These are phyloP conservation scores for Prosapia bicincta DNA, from an alignment of 2,888 invertebrate species.

Conservation along the genomic window DNA sequence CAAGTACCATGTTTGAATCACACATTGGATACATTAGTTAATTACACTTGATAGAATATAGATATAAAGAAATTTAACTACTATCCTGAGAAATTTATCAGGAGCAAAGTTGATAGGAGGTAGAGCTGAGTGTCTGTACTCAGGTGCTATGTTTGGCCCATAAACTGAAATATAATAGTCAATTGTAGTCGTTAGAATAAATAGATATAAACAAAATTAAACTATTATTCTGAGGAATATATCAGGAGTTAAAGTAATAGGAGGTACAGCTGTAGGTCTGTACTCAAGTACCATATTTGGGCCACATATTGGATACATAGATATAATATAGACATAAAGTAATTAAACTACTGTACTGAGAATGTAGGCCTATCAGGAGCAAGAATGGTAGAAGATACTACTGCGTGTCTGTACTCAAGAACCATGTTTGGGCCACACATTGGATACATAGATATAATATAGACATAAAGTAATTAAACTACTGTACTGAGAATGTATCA, in stretches of 20 bases:
- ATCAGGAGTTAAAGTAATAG: too few species aligned
- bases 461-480: too few species aligned
- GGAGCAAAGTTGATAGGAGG: not conserved
- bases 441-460: not conserved
- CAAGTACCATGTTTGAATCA: constrained; percentile 14
- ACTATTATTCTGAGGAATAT: too few species aligned
- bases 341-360: too few species aligned
- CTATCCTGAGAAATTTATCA: not conserved
- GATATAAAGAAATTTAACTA: too few species aligned
- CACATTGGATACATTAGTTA: constrained; percentile 6
- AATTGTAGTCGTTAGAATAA: not conserved
- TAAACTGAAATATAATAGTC: not conserved
- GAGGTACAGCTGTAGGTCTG: too few species aligned
- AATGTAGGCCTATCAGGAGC: not conserved
- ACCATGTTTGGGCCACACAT: constrained; percentile 16
- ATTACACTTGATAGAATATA: not conserved
- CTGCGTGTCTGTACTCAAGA: constrained; percentile 5
- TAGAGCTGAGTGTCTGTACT: not conserved
- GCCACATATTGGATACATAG: too few species aligned
- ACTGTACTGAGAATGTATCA: not conserved
- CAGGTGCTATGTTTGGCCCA: not conserved
- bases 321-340: too few species aligned
- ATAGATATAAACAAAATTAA: too few species aligned
- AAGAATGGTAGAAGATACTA: constrained; percentile 1
- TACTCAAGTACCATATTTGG: too few species aligned